Percentiles rank a stretch among this genome's conserved stretches.
phyloP scores from a whole-genome alignment of 2,797 vertebrate genomes.

The Chelonia mydas region DNA sequence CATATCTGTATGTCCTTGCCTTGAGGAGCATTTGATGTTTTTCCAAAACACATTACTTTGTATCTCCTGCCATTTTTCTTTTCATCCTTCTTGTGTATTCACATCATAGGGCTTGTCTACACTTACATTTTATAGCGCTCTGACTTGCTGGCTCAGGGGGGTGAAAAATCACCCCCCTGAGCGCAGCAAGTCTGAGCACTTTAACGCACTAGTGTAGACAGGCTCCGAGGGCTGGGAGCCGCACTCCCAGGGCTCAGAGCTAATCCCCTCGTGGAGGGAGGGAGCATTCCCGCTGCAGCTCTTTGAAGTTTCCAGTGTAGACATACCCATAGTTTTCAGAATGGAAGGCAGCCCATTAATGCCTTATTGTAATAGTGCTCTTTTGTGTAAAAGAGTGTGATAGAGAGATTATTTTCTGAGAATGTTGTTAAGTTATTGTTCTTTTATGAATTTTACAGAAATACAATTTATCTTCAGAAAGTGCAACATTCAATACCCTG shows the following conservation, averaged over 20 bases:
- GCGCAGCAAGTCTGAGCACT: no score
- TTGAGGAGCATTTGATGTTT: background rate
- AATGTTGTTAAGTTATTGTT: background rate
- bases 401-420: background rate
- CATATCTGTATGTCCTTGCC: background rate
- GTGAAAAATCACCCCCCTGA: no score
- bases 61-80: background rate
- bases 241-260: no score
- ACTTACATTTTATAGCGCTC: no score
- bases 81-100: background rate
- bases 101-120: background rate
- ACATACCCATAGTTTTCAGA: background rate
- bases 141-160: no score
- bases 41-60: background rate
- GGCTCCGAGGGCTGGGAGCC: no score
- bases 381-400: background rate
- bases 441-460: background rate
- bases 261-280: no score
- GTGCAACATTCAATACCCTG: background rate
- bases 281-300: no score
- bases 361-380: background rate
- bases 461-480: background rate
- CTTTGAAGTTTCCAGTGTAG: no score
- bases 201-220: no score
- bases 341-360: background rate